phyloP scores from a whole-genome alignment of 2,113 vertebrate genomes.

The Catharus minimus region DNA sequence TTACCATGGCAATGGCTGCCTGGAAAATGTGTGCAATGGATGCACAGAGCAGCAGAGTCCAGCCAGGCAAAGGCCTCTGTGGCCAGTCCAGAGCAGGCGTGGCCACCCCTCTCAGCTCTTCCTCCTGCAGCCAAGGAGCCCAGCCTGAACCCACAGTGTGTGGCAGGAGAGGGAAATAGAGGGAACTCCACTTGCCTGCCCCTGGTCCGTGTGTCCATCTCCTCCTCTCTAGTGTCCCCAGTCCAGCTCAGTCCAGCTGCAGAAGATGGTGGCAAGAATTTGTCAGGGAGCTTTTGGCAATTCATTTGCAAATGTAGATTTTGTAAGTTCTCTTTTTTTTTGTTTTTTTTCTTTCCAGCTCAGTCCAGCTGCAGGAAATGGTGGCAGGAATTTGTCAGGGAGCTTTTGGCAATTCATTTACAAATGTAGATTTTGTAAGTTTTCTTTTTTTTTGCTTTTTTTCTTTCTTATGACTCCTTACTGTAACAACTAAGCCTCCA shows the following conservation, averaged over 20 bases:
- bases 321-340: too few species aligned
- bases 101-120: rapidly evolving
- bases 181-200: not conserved
- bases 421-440: too few species aligned
- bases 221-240: rapidly evolving
- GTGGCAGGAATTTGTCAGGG: rapidly evolving
- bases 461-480: not conserved
- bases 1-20: slow-evolving; percentile 40
- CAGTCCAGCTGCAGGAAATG: not conserved
- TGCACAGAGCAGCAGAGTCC: not conserved
- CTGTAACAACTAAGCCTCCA: rapidly evolving
- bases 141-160: rapidly evolving
- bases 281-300: not conserved
- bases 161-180: not conserved
- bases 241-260: not conserved
- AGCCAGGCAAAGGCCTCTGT: not conserved
- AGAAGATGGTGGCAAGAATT: not conserved
- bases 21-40: rapidly evolving
- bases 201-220: rapidly evolving
- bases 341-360: not conserved
- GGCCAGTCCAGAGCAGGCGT: rapidly evolving
- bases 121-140: not conserved
- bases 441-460: too few species aligned
- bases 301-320: not conserved
- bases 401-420: not conserved